Evolutionary conservation across 2,113 vertebrate species (phyloP), one percentile per base, ranked within the genome.

Genomic region (Hyla sarda): DNA sequence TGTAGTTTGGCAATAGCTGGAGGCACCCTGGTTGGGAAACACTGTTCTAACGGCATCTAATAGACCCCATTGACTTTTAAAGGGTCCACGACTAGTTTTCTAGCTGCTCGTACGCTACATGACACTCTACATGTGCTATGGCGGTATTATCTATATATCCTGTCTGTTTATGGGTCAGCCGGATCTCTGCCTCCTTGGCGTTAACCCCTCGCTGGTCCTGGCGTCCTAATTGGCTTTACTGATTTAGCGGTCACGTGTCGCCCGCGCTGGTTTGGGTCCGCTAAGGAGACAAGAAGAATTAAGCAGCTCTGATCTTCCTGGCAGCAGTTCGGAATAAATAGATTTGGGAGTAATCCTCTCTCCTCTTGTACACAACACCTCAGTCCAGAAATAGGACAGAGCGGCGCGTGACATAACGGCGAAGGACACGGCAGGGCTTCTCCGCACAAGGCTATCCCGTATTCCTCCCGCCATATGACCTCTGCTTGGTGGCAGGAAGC

Each of bases 241-340:
- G 65, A 81, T 60, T 73, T 74, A 60, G 32, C 58, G 28, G 19
- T 47, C 85, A 74, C 58, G 34, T 79, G 75, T 52, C 8, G 21
- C 54, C 83, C n/a, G 3, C 12, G 17, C 37, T 60, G 71, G 58
- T 41, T 52, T 60, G 34, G 32, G 37, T 71, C 71, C 30, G 14
- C 67, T 85, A 77, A 84, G 73, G 74, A 56, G 58, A 85, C 45
- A 21, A 67, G 21, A 3, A 21, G 30, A 54, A 85, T 85, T 85
- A 85, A 79, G 74, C 84, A 30, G 62, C 74, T 85, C 78, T 85
- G 52, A 21, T 83, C 62, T 16, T 12, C 30, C 28, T 71, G 50
- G 48, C 84, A 25, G 84, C 23, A 25, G 84, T 30, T 85, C n/a
- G 23, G 7, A 78, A 69, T 65, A 76, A 62, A 76, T 84, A 76